Conservation (phyloP, 2,888 invertebrate genomes). For the Hyposoter didymator region DNA sequence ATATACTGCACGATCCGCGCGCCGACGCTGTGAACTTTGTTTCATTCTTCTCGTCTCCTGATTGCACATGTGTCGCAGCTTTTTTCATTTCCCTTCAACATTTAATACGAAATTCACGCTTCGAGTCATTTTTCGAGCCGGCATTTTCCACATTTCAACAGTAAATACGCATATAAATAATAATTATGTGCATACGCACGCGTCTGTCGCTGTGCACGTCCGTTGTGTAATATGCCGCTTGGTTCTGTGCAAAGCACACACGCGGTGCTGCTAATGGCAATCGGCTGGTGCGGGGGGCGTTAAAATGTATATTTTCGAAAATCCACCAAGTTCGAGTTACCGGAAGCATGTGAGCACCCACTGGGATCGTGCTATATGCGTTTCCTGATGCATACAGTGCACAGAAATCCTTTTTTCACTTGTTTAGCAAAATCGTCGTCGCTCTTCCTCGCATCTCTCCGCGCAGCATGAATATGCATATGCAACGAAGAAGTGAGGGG, state of each 20-base stretch:
- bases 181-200: not conserved
- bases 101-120: not conserved
- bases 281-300: not conserved
- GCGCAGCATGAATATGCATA: constrained; percentile 63
- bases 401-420: constrained; percentile 25
- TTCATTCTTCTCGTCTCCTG: constrained; percentile 4
- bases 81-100: not conserved
- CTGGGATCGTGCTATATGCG: constrained; percentile 5
- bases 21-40: constrained; percentile 10
- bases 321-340: not conserved
- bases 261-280: too few relatives aligned
- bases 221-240: not conserved
- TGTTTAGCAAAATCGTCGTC: constrained; percentile 24
- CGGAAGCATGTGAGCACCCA: not conserved
- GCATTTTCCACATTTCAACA: not conserved
- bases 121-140: not conserved
- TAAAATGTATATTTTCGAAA: constrained; percentile 45
- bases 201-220: not conserved
- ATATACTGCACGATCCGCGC: not conserved
- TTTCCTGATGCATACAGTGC: not conserved
- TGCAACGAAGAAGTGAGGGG: constrained; percentile 9
- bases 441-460: not conserved
- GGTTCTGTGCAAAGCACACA: too few relatives aligned
- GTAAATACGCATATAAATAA: not conserved
- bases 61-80: not conserved